These are phyloP conservation scores for Hirudo medicinalis DNA, from an alignment of 1,140 invertebrate species.

Conservation along the genomic window DNA sequence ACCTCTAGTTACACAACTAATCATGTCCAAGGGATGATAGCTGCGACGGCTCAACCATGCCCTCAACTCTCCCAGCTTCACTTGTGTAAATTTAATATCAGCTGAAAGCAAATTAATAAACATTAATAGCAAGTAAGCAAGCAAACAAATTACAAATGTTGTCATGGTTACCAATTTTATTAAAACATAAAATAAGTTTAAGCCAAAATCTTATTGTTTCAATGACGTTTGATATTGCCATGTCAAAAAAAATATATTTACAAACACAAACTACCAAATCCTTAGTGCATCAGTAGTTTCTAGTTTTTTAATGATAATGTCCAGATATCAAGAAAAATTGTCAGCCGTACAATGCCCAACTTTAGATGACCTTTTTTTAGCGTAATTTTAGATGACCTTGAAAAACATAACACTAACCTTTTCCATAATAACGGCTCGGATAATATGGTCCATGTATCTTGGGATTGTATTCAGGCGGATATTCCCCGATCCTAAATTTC, in stretches of 20 bases:
- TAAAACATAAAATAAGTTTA: no score
- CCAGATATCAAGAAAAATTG: no score
- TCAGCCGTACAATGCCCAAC: no score
- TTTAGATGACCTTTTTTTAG: not conserved
- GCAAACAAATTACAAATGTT: no score
- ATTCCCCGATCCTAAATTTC: constrained; percentile 7
- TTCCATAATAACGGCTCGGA: constrained; percentile 9
- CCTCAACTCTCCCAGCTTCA: constrained; percentile 11
- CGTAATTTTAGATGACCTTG: not conserved
- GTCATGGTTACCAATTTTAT: no score
- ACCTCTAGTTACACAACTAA: constrained; percentile 3
- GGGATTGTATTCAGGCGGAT: constrained; percentile 12
- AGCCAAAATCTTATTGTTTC: no score
- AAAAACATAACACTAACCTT: not conserved
- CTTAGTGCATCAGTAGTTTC: no score
- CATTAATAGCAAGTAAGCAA: no score
- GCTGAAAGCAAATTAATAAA: constrained; percentile 6
- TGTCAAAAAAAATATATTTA: no score
- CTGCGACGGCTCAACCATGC: constrained; percentile 15
- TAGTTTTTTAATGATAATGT: no score
- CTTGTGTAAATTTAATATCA: constrained; percentile 15
- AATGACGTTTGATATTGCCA: no score
- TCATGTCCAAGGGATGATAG: constrained; percentile 9
- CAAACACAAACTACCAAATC: no score
- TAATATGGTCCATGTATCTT: constrained; percentile 10